A percentile compares a stretch with the other conserved stretches of the same genome.
These are phyloP conservation scores for Lycaon pictus DNA, from an alignment of 2,113 vertebrate species.

Conservation along the genomic window DNA sequence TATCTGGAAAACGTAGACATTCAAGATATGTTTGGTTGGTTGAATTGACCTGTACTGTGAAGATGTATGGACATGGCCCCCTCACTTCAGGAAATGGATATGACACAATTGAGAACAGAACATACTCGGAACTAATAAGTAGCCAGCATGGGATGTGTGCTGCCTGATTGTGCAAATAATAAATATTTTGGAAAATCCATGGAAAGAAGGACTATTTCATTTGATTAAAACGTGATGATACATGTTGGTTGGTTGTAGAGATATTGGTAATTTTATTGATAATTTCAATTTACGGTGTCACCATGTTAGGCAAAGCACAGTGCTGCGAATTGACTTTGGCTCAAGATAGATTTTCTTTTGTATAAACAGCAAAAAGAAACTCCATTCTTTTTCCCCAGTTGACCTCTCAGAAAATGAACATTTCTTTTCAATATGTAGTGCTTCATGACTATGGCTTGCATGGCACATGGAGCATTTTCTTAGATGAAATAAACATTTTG, in stretches of 20 bases:
- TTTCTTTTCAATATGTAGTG: not conserved
- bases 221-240: not conserved
- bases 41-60: not conserved
- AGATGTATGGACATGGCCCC: not conserved
- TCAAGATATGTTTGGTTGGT: not conserved
- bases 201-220: not conserved
- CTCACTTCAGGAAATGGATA: not conserved
- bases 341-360: not conserved
- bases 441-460: not conserved
- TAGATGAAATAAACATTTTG: not conserved
- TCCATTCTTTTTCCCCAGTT: not conserved
- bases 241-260: not conserved
- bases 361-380: not conserved
- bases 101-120: not conserved
- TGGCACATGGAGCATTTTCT: not conserved
- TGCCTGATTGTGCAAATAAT: not conserved
- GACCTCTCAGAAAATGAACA: not conserved
- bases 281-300: not conserved
- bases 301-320: not conserved
- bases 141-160: not conserved
- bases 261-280: not conserved
- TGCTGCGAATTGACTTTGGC: not conserved
- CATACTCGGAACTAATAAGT: not conserved
- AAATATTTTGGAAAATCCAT: not conserved
- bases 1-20: not conserved